Conservation (phyloP, 1,140 invertebrate species). For the Bombus fervidus region DNA sequence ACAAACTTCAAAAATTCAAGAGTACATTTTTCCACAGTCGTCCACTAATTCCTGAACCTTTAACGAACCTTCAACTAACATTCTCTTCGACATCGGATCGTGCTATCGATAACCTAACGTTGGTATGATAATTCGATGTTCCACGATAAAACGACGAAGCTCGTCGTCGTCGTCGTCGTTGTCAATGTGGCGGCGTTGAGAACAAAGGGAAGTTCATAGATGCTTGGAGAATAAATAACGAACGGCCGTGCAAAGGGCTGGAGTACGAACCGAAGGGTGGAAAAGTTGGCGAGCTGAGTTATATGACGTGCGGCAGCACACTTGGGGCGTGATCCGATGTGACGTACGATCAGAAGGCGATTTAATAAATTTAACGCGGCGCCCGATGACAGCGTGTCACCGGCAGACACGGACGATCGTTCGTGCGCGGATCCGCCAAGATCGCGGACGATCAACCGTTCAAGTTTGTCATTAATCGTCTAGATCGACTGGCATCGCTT, state of each 20-base stretch:
- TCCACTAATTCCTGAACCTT: not conserved
- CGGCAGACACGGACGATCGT: constrained; percentile 17
- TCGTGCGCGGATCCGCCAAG: constrained; percentile 33
- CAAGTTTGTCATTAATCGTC: constrained; percentile 38
- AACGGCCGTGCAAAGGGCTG: constrained; percentile 5
- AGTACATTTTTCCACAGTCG: not conserved
- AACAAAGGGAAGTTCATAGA: not conserved
- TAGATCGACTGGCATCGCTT: not conserved
- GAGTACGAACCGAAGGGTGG: not conserved
- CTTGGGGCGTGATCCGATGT: constrained; percentile 10
- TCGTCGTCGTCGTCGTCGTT: not conserved
- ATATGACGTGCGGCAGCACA: constrained; percentile 31
- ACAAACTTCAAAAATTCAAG: too few relatives aligned
- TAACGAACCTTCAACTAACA: not conserved
- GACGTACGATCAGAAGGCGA: constrained; percentile 49
- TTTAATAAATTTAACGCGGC: constrained; percentile 49
- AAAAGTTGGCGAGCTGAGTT: constrained; percentile 27
- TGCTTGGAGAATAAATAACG: not conserved
- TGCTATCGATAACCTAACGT: not conserved
- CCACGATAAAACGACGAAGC: too few relatives aligned
- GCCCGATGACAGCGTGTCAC: constrained; percentile 41
- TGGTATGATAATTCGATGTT: not conserved
- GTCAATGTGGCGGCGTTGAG: not conserved
- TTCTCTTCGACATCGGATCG: not conserved
- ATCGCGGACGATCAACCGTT: constrained; percentile 38